These are phyloP conservation scores for Trialeurodes vaporariorum DNA, from an alignment of 1,140 invertebrate species.

Conservation along the genomic window DNA sequence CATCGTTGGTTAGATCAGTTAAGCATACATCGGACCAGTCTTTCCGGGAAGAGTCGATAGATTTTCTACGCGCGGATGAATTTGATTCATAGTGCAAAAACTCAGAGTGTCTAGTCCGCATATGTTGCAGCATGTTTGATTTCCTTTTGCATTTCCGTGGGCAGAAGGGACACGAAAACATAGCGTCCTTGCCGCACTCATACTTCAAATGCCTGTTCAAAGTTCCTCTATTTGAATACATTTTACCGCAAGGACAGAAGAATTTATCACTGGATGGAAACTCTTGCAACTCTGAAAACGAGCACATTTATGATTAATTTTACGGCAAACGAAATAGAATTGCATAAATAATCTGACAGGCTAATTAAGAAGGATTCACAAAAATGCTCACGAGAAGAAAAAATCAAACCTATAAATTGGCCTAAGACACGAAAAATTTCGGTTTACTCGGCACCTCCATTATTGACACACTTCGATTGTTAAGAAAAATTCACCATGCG, in stretches of 20 bases:
- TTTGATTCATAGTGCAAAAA: not conserved
- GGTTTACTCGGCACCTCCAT: too few species aligned
- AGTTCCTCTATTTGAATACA: conserved; percentile 15
- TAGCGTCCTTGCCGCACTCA: conserved; percentile 33
- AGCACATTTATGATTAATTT: conserved; percentile 4
- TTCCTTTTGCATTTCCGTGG: conserved; percentile 14
- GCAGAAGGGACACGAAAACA: conserved; percentile 24
- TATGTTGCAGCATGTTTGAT: conserved; percentile 15
- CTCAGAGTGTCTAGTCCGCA: conserved; percentile 11
- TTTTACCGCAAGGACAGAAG: conserved; percentile 14
- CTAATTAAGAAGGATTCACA: too few species aligned
- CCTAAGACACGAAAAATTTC: too few species aligned
- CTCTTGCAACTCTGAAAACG: conserved; percentile 11
- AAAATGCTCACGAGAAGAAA: too few species aligned
- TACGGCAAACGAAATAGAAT: not conserved
- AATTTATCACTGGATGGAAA: conserved; percentile 9
- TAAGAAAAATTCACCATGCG: too few species aligned
- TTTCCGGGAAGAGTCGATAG: too few species aligned
- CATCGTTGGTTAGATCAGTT: too few species aligned
- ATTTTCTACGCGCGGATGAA: conserved; percentile 1
- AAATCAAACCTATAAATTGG: too few species aligned
- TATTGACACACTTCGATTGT: too few species aligned
- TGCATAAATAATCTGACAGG: too few species aligned
- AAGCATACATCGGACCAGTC: too few species aligned
- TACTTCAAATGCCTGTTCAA: conserved; percentile 34